Evolutionary conservation across 2,888 invertebrate species (phyloP), one percentile per base, ranked within the genome.

Genomic region (Poecilobothrus nobilitatus): DNA sequence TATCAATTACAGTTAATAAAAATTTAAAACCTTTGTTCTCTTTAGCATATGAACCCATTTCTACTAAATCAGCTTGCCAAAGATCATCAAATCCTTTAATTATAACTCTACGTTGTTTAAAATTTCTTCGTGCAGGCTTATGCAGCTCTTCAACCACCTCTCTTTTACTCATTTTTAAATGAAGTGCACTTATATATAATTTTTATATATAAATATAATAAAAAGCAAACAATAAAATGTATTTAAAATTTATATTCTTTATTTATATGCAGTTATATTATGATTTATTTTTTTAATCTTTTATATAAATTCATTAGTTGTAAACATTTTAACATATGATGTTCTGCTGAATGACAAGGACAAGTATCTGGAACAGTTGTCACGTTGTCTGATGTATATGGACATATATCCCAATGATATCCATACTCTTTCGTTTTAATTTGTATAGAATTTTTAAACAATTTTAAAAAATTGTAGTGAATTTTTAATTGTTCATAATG

Each of bases 1-100:
- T 71, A 74, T 81, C 79, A 61, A 80, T 81, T n/a, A 78, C 74
- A n/a, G 76, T 76, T 69, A 81, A 72, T 62, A 81, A 71, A 69
- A 76, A 80, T 69, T 75, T 75, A 69, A 72, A 76, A 5, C 75
- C 75, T 20, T 75, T 77, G 71, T 80, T 81, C 33, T 74, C 70
- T 62, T 69, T 70, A 15, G 77, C 66, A 75, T 76, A 78, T 33
- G 71, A 68, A 37, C 70, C 70, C 77, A 80, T 76, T 70, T 78
- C 77, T 20, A 77, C 79, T 63, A 71, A 70, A 70, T 72, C 70
- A 34, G 72, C 71, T 69, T 72, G 70, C 72, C 73, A 72, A 65
- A 71, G 65, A 68, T 71, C 70, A 68, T 68, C 70, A 68, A 71
- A 71, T 20, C 69, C 71, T 62, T 72, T 72, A 21, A 70, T 70